phyloP scores from a whole-genome alignment of 2,888 invertebrate species.

The Chrysina gloriosa region DNA sequence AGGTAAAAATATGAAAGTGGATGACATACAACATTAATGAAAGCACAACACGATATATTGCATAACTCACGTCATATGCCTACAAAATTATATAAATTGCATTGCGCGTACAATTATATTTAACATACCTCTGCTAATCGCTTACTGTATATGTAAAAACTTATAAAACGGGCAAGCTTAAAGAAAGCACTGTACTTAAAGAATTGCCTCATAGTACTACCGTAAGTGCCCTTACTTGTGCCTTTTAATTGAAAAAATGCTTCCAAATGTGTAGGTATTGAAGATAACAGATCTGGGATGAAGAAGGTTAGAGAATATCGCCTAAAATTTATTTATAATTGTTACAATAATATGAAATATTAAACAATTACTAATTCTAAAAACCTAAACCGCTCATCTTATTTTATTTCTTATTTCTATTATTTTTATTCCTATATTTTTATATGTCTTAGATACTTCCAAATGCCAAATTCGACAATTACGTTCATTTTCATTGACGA shows the following conservation, averaged over 20 bases:
- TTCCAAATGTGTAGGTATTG: constrained; percentile 37
- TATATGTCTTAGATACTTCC: no score
- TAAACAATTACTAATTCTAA: no score
- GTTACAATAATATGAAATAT: background rate
- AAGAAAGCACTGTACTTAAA: constrained; percentile 21
- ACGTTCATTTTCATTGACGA: no score
- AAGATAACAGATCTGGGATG: constrained; percentile 38
- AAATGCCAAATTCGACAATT: no score
- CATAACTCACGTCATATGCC: background rate
- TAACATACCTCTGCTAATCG: constrained; percentile 24
- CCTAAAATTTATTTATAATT: constrained; percentile 36
- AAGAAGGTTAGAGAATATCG: constrained; percentile 35
- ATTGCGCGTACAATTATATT: background rate
- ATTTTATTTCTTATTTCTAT: no score
- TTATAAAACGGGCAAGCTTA: constrained; percentile 10
- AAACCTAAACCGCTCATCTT: no score
- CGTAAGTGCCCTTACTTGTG: background rate
- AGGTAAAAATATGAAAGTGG: constrained; percentile 12
- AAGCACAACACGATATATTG: background rate
- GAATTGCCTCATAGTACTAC: background rate
- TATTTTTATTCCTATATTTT: no score
- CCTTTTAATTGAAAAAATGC: background rate
- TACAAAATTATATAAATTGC: background rate
- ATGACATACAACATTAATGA: background rate
- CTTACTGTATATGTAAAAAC: constrained; percentile 20